Percentiles rank a stretch among this genome's conserved stretches.
Conservation (phyloP, 1,140 invertebrate species). For the Tribolium madens region DNA sequence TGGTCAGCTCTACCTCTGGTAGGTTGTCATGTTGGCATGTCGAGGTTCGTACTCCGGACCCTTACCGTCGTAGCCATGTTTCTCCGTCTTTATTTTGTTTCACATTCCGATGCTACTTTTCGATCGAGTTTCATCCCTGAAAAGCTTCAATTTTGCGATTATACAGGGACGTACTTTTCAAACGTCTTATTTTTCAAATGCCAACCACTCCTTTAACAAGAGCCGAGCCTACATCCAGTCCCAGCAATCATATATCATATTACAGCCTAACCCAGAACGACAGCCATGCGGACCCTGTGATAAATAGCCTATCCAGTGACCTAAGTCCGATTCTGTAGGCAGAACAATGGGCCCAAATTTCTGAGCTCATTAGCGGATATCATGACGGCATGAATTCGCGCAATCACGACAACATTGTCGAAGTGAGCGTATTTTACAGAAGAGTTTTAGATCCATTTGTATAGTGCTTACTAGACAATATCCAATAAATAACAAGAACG, state of each 20-base stretch:
- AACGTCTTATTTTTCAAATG: slow-evolving; percentile 54
- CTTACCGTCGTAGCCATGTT: slow-evolving; percentile 12
- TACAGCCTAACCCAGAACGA: slow-evolving; percentile 54
- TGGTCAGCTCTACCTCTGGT: slow-evolving; percentile 48
- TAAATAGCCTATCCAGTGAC: slow-evolving; percentile 27
- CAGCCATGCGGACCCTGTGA: slow-evolving; percentile 10
- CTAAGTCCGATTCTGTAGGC: slow-evolving; percentile 34
- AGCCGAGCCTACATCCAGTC: slow-evolving; percentile 47
- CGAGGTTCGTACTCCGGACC: slow-evolving; percentile 40
- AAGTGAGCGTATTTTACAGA: slow-evolving; percentile 26
- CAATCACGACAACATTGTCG: slow-evolving; percentile 33
- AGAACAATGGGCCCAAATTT: slow-evolving; percentile 42
- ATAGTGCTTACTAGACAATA: slow-evolving; percentile 21
- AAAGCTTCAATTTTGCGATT: no score
- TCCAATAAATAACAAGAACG: slow-evolving; percentile 22
- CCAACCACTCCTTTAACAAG: slow-evolving; percentile 47
- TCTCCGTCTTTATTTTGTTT: neutral
- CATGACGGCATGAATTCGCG: slow-evolving; percentile 35
- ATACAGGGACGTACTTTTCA: slow-evolving; percentile 41
- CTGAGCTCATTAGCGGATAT: slow-evolving; percentile 36
- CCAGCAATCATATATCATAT: slow-evolving; percentile 51
- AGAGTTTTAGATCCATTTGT: slow-evolving; percentile 25
- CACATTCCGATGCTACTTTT: neutral
- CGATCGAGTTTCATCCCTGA: neutral
- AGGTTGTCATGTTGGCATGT: slow-evolving; percentile 52